Conservation (phyloP, 1,140 invertebrate species). For the Drosophila insularis region DNA sequence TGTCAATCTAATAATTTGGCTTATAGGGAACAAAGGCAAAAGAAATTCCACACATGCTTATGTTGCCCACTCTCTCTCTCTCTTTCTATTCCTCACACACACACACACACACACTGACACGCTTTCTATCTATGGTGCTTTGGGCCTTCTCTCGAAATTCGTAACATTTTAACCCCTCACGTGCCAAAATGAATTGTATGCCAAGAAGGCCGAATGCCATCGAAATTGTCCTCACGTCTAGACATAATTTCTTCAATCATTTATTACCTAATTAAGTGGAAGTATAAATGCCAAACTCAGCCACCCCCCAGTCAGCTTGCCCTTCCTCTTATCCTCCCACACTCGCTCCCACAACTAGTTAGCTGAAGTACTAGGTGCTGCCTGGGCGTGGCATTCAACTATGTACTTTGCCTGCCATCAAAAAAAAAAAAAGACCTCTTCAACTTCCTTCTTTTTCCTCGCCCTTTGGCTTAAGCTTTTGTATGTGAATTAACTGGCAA, state of each 20-base stretch:
- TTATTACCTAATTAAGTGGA: constrained; percentile 83
- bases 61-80: neutral
- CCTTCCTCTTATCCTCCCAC: neutral
- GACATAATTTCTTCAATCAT: constrained; percentile 83
- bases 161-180: constrained; percentile 71
- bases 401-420: neutral
- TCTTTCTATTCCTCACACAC: neutral
- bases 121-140: constrained; percentile 13
- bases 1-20: constrained; percentile 62
- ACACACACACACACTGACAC: too few species aligned
- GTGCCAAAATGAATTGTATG: constrained; percentile 74
- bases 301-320: constrained; percentile 31
- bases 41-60: constrained; percentile 15
- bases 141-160: constrained; percentile 52
- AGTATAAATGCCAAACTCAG: constrained; percentile 79
- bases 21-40: constrained; percentile 39
- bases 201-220: constrained; percentile 49
- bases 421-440: constrained; percentile 1
- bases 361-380: constrained; percentile 47
- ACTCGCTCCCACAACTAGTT: too few species aligned
- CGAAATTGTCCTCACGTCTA: constrained; percentile 82
- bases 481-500: constrained; percentile 78
- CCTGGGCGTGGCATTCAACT: constrained; percentile 25
- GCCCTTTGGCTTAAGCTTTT: constrained; percentile 45
- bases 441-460: constrained; percentile 37